Base-by-base conservation (phyloP, 2,888 invertebrate genomes). In the Cabera pusaria region DNA sequence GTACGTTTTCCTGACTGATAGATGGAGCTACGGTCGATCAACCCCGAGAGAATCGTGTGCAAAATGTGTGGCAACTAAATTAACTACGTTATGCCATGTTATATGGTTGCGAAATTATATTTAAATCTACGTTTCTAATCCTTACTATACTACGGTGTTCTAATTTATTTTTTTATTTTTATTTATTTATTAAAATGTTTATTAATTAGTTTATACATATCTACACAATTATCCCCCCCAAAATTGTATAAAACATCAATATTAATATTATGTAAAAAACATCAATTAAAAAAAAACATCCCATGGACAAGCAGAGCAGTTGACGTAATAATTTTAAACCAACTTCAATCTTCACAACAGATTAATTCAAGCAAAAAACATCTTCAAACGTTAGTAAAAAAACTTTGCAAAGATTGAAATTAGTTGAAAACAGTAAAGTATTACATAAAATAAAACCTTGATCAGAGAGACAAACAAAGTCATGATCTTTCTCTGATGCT, bases 21-120 rank as follows among this genome's bases (percentile, higher is more conserved):
- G 50, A 36, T 47, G 52, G 62, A 45, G 52, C 39, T 49, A 58
- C 52, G 12, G 12, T 18, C 12, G 12, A 6, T 18, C 16, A 4
- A 10, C 26, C 26, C n/a, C 68, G 60, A 58, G 59, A 64, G 39
- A 39, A 45, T 44, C 41, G 36, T 49, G 82, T 83, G 84, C 83
- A 69, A 49, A 47, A 67, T 75, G 73, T 78, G 64, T 70, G 52
- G 83, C 84, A 84, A 84, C 69, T 58, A 48, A 72, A 75, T 63
- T 67, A 45, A 56, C 22, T 16, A 24, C 46, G 43, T 17, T 25
- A 64, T 53, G 59, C 55, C 42, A 62, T 64, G 68, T 64, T 52
- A 47, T 49, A 69, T 68, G 68, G 58, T 62, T 64, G 72, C 57
- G 58, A 72, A 63, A 5, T 31, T 8, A 42, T 26, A 35, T 4